Percentiles rank a stretch among this genome's conserved stretches.
Evolutionary conservation across 2,888 invertebrate species (phyloP).

Genomic region (Amphipoea lucens): DNA sequence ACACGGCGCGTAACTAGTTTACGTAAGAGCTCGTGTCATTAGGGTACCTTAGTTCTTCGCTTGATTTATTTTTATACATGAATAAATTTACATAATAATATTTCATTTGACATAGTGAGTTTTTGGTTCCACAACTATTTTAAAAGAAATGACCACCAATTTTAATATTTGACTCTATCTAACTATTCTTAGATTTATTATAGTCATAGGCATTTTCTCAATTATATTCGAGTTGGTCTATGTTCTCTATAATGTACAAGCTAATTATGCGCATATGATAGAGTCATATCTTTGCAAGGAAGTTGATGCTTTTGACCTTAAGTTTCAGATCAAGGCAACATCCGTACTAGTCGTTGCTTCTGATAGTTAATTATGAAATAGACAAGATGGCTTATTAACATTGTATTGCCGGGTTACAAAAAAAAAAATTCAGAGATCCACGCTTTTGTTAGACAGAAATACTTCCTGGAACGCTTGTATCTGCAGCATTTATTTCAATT

Average conservation of each 20-base stretch:
- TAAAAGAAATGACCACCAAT: not conserved
- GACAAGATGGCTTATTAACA: not conserved
- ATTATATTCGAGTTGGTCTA: too few species aligned
- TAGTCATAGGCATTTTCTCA: not conserved
- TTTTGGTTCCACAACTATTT: not conserved
- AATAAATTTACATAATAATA: too few species aligned
- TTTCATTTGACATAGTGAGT: not conserved
- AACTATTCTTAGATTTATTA: not conserved
- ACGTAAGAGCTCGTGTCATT: constrained; percentile 9
- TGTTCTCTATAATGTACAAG: too few species aligned
- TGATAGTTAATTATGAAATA: not conserved
- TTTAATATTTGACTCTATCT: not conserved
- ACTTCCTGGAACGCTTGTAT: not conserved
- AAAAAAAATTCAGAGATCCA: not conserved
- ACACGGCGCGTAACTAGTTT: constrained; percentile 24
- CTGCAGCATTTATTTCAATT: not conserved
- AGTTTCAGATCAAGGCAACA: constrained; percentile 13
- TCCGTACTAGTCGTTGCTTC: not conserved
- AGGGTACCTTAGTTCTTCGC: constrained; percentile 8
- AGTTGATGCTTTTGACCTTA: constrained; percentile 12
- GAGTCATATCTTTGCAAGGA: not conserved
- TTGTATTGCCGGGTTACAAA: not conserved
- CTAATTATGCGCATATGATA: constrained; percentile 12
- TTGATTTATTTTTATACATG: not conserved
- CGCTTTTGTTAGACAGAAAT: not conserved